These are phyloP conservation scores for Barypeithes pellucidus DNA, from an alignment of 2,888 invertebrate species.

Conservation along the genomic window DNA sequence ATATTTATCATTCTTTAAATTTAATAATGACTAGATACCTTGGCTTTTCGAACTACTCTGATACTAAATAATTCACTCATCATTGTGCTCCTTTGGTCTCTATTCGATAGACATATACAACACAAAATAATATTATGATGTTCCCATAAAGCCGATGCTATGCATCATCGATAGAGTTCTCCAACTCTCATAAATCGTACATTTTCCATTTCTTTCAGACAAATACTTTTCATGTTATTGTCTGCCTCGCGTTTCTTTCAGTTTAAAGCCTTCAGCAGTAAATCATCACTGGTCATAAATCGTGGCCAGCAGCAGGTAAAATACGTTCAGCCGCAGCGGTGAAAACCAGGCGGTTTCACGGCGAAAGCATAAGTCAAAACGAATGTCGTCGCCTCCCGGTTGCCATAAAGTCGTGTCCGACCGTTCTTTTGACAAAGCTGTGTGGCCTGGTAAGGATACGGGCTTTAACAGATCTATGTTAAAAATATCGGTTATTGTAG, in stretches of 20 bases:
- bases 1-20: no score
- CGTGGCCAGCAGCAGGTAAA: constrained; percentile 47
- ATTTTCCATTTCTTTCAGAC: neutral
- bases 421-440: constrained; percentile 34
- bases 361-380: constrained; percentile 50
- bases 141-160: no score
- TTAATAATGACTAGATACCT: no score
- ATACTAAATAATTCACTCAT: no score
- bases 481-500: neutral
- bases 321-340: constrained; percentile 44
- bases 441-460: constrained; percentile 33
- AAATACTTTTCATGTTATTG: constrained; percentile 1
- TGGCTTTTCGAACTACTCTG: no score
- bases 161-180: no score
- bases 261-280: constrained; percentile 22
- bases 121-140: no score
- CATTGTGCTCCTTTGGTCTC: no score
- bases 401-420: constrained; percentile 24
- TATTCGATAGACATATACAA: no score
- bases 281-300: constrained; percentile 48
- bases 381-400: constrained; percentile 48
- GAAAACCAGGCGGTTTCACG: constrained; percentile 45
- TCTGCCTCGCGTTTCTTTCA: constrained; percentile 17
- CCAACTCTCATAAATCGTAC: no score
- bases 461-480: neutral